Base-by-base conservation (phyloP, 1,140 invertebrate species). In the Lordiphosa collinella region DNA sequence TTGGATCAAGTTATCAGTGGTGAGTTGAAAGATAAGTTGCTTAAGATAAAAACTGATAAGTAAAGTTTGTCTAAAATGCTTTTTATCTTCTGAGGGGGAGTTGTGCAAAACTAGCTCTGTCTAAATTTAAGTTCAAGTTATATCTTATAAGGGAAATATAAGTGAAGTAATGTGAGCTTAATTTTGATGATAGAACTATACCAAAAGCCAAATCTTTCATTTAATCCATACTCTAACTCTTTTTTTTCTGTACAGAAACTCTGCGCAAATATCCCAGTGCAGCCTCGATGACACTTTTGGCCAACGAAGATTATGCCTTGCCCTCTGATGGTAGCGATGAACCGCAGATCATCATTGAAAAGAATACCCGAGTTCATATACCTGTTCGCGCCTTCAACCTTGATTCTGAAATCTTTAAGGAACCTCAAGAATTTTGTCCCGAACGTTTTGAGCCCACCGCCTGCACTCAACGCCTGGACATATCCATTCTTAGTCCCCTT, bases 401-500 rank as follows among this genome's bases (percentile, higher is more conserved):
- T 14, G 64, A 74, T 41, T 51, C 58, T 9, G n/a, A 64, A 8
- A 69, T 64, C 13, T 75, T 64, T 47, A 37, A 59, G 5, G 29
- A 74, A 12, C 69, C 65, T 3, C 1, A 51, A 0, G 35, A 57
- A 29, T 59, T 78, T 31, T 41, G 50, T 1, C 72, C 62, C 8
- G 59, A 71, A 31, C 63, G 64, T 2, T 68, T 63, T 22, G 64
- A 67, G 10, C 0, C 37, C 7, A 37, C 32, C 9, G 54, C 38
- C 12, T 12, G 18, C 12, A 40, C 34, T 16, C 22, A 69, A 22
- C 69, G 70, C 1, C 55, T 66, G 40, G 12, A 49, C 0, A 3
- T 38, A 9, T 36, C 91, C 0, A 94, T 92, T 67, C 89, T 95
- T 11, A 93, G 93, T 1, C 89, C 93, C 52, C 91, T 92, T 72